phyloP scores from a whole-genome alignment of 2,113 vertebrate genomes.

The Pedionomus torquatus region DNA sequence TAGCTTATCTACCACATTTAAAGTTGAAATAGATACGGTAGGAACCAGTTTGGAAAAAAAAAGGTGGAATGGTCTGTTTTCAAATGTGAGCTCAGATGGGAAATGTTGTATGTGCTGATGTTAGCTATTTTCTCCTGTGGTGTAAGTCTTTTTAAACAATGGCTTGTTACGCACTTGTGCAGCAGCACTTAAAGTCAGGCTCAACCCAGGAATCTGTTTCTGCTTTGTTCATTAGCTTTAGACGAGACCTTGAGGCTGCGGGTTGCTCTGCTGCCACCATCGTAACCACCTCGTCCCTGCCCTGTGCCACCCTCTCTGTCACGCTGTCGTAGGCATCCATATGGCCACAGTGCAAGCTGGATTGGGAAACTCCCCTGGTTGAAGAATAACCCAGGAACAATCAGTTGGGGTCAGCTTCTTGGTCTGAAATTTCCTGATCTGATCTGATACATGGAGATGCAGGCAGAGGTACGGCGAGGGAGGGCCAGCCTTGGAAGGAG shows the following conservation, averaged over 20 bases:
- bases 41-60: not conserved
- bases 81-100: not conserved
- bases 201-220: not conserved
- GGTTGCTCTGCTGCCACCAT: not conserved
- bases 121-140: not conserved
- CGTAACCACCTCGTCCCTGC: not conserved
- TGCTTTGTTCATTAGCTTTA: not conserved
- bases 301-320: not conserved
- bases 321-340: not conserved
- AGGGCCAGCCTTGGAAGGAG: not conserved
- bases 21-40: not conserved
- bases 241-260: accelerated
- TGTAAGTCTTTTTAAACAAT: not conserved
- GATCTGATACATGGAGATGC: accelerated
- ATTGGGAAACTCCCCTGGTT: not conserved
- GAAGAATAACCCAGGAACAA: conserved; percentile 30
- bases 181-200: not conserved
- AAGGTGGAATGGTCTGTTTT: not conserved
- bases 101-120: not conserved
- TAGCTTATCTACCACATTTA: conserved; percentile 30
- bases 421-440: not conserved
- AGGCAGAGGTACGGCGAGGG: not conserved
- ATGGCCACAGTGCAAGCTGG: not conserved
- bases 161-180: not conserved
- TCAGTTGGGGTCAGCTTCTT: not conserved